Percentiles rank a stretch among this genome's conserved stretches.
Evolutionary conservation across 2,797 vertebrate species (phyloP).

Genomic region (Varecia variegata): DNA sequence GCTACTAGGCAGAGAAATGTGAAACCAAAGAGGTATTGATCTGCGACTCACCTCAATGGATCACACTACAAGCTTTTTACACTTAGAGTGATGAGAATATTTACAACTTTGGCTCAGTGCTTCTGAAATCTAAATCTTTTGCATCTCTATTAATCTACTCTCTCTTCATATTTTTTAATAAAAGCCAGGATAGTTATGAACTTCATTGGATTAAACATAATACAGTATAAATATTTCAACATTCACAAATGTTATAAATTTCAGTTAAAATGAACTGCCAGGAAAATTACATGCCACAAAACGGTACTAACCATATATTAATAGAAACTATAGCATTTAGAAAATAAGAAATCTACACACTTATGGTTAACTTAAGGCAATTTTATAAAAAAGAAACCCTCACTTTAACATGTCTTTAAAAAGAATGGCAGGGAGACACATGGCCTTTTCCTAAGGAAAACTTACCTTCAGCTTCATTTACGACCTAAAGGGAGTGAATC

Average conservation of each 20-base stretch:
- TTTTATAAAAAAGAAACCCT: not conserved
- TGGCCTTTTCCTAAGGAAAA: not conserved
- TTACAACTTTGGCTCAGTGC: not conserved
- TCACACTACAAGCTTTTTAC: not conserved
- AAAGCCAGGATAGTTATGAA: not conserved
- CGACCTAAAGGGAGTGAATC: not conserved
- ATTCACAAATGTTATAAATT: conserved; percentile 13
- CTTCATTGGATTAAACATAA: not conserved
- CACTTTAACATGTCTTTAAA: not conserved
- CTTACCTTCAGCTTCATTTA: not conserved
- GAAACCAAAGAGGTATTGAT: not conserved
- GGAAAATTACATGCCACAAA: not conserved
- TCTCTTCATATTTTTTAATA: not conserved
- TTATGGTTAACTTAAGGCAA: not conserved
- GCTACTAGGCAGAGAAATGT: not conserved
- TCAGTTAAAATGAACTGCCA: not conserved
- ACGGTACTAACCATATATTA: not conserved
- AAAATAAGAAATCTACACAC: not conserved
- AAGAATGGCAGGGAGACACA: not conserved
- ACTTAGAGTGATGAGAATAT: not conserved
- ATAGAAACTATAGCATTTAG: not conserved
- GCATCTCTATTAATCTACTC: not conserved
- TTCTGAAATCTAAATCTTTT: conserved; percentile 47
- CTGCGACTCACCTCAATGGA: not conserved
- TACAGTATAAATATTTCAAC: not conserved